These are phyloP conservation scores for Mixornis gularis DNA, from an alignment of 2,113 vertebrate genomes.

Conservation along the genomic window DNA sequence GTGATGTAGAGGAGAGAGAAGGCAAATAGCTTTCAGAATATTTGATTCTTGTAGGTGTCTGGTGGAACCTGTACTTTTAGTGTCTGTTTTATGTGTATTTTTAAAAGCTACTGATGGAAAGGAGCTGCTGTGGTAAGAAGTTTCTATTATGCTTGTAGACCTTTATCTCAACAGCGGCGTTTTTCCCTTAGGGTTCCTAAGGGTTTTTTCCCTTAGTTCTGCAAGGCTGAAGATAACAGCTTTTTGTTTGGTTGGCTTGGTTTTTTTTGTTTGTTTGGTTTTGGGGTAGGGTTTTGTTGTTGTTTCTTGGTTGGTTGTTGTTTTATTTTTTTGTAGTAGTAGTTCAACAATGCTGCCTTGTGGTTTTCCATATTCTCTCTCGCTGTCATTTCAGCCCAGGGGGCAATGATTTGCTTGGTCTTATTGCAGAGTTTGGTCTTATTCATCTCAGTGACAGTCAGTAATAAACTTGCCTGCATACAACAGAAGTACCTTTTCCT, in stretches of 20 bases:
- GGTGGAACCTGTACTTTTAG: neutral
- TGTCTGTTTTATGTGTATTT: neutral
- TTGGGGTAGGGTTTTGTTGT: neutral
- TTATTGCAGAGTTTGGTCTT: neutral
- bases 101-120: neutral
- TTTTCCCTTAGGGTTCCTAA: neutral
- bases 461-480: neutral
- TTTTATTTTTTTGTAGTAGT: neutral
- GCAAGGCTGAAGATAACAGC: neutral
- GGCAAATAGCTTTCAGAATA: neutral
- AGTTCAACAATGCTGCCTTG: neutral
- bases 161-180: neutral
- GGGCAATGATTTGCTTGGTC: neutral
- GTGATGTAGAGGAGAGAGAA: neutral
- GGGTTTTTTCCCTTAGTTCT: neutral
- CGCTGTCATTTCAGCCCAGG: neutral
- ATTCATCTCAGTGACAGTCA: neutral
- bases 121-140: neutral
- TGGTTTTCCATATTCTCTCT: neutral
- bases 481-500: neutral
- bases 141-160: neutral
- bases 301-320: neutral
- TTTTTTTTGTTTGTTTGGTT: neutral
- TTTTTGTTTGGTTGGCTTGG: neutral
- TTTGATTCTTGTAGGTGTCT: neutral